Conservation (phyloP, 2,888 invertebrate species). For the Drosophila antonietae region DNA sequence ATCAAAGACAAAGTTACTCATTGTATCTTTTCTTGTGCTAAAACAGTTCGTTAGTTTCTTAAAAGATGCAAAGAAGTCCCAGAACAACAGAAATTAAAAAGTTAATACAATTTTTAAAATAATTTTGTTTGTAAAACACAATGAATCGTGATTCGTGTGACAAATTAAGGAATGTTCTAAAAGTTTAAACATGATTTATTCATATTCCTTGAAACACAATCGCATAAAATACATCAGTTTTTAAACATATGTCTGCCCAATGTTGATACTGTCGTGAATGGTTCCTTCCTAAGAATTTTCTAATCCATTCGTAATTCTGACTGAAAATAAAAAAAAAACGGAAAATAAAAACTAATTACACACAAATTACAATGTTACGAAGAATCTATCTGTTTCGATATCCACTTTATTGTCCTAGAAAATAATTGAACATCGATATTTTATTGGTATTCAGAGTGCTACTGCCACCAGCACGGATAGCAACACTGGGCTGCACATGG, state of each 20-base stretch:
- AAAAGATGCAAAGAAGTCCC: background rate
- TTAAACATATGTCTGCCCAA: too few species aligned
- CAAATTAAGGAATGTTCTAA: background rate
- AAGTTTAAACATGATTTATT: background rate
- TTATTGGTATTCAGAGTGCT: background rate
- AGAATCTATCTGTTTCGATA: background rate
- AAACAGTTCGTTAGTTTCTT: background rate
- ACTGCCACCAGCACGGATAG: conserved; percentile 22
- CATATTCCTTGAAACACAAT: background rate
- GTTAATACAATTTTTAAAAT: conserved; percentile 2
- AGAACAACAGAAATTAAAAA: conserved; percentile 9
- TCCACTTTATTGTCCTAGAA: background rate
- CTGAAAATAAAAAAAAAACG: too few species aligned
- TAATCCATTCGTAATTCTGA: too few species aligned
- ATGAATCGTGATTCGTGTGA: conserved; percentile 18
- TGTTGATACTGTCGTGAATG: too few species aligned
- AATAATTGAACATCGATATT: background rate
- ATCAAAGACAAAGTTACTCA: conserved; percentile 65
- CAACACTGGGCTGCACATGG: conserved; percentile 16
- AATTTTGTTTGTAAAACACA: conserved; percentile 7
- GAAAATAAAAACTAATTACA: background rate
- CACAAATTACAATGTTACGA: background rate
- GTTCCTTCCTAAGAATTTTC: too few species aligned
- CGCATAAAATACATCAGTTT: too few species aligned
- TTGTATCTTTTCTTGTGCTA: background rate